Evolutionary conservation across 2,888 invertebrate genomes (phyloP).

Genomic region (Drosophila paramelanica): DNA sequence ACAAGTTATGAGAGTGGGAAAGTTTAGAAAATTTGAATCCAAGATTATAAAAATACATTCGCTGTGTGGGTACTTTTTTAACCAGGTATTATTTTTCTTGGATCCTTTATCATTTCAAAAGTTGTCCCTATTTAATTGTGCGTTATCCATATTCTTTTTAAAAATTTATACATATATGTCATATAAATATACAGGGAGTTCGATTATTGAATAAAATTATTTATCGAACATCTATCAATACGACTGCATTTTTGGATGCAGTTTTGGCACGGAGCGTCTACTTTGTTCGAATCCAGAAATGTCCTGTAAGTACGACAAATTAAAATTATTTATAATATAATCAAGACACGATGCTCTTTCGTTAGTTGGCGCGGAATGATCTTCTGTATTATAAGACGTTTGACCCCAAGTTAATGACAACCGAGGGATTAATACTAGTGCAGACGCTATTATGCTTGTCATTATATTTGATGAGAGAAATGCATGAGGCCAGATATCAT

Average conservation of each 20-base stretch:
- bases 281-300: slow-evolving; percentile 18
- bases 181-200: slow-evolving; percentile 14
- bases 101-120: too few relatives aligned
- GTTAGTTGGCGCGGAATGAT: slow-evolving; percentile 39
- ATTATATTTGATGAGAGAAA: slow-evolving; percentile 31
- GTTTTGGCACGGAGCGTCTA: slow-evolving; percentile 37
- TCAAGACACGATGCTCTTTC: background rate
- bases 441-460: slow-evolving; percentile 33
- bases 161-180: too few relatives aligned
- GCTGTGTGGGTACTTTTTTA: too few relatives aligned
- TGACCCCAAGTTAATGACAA: slow-evolving; percentile 14
- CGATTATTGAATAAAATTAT: slow-evolving; percentile 35
- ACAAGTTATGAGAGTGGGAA: too few relatives aligned
- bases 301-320: slow-evolving; percentile 18
- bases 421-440: slow-evolving; percentile 19
- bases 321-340: background rate
- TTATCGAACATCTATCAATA: slow-evolving; percentile 36
- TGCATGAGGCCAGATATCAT: slow-evolving; percentile 13
- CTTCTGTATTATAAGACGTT: slow-evolving; percentile 39
- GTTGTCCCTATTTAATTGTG: too few relatives aligned
- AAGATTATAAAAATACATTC: too few relatives aligned
- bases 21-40: too few relatives aligned
- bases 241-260: slow-evolving; percentile 23
- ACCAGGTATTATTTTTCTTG: too few relatives aligned
- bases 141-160: too few relatives aligned